A percentile compares a stretch with the other conserved stretches of the same genome.
These are phyloP conservation scores for Plagodis pulveraria DNA, from an alignment of 2,888 invertebrate genomes.

Conservation along the genomic window DNA sequence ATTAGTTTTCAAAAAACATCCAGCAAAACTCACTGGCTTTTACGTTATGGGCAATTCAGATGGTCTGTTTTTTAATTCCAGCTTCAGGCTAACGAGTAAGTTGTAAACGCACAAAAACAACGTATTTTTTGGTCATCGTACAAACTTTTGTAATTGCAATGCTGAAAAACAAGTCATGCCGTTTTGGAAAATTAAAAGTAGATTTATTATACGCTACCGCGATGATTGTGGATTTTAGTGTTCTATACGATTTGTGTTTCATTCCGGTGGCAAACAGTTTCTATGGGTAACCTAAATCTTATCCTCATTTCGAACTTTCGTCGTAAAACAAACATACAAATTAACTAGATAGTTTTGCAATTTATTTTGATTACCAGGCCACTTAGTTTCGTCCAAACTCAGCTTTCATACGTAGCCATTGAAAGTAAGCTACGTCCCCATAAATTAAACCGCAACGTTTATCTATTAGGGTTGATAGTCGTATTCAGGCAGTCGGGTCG, in stretches of 20 bases:
- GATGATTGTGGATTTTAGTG: constrained; percentile 17
- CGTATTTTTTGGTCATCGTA: constrained; percentile 29
- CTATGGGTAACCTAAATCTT: constrained; percentile 12
- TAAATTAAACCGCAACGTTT: constrained; percentile 67
- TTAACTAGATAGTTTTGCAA: constrained; percentile 33
- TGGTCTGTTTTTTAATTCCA: constrained; percentile 28
- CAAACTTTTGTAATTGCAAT: constrained; percentile 28
- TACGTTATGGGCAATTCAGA: constrained; percentile 28
- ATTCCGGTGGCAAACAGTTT: constrained; percentile 12
- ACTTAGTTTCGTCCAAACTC: constrained; percentile 31
- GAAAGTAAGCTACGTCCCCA: constrained; percentile 55
- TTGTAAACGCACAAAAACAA: constrained; percentile 30
- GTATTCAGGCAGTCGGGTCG: constrained; percentile 62
- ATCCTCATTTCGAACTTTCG: constrained; percentile 19
- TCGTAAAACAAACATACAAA: constrained; percentile 25
- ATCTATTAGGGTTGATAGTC: constrained; percentile 63
- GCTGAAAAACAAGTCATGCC: constrained; percentile 26
- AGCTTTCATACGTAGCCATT: constrained; percentile 44
- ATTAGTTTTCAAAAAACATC: constrained; percentile 45
- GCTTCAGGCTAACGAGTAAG: constrained; percentile 28
- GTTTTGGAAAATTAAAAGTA: constrained; percentile 29
- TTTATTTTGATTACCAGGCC: constrained; percentile 37
- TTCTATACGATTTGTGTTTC: constrained; percentile 19
- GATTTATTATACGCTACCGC: constrained; percentile 25
- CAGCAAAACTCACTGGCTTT: constrained; percentile 40